Evolutionary conservation across 2,888 invertebrate species (phyloP).

Genomic region (Leucophora obtusa): DNA sequence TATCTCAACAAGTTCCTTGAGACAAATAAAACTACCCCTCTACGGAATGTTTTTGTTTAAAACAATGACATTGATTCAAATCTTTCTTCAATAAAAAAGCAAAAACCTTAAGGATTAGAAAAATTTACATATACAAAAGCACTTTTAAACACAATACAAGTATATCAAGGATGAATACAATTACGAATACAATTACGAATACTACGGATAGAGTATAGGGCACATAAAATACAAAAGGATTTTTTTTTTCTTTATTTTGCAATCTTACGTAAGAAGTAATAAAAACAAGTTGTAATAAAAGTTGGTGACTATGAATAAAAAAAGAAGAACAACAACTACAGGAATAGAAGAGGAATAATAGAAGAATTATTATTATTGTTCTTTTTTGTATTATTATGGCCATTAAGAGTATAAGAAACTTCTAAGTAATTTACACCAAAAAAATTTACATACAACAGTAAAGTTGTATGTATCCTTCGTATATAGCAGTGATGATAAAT

Average conservation of each 20-base stretch:
- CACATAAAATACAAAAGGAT: slow-evolving; percentile 49
- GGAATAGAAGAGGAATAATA: slow-evolving; percentile 57
- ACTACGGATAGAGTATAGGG: slow-evolving; percentile 18
- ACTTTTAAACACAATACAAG: not conserved
- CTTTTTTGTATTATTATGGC: slow-evolving; percentile 52
- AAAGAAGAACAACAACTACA: slow-evolving; percentile 35
- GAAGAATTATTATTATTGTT: slow-evolving; percentile 60
- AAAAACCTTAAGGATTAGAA: slow-evolving; percentile 52
- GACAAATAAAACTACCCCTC: slow-evolving; percentile 23
- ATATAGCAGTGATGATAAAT: too few species aligned
- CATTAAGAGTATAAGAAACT: slow-evolving; percentile 55
- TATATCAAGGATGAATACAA: not conserved
- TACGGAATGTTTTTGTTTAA: slow-evolving; percentile 27
- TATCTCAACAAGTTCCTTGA: slow-evolving; percentile 52
- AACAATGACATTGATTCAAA: slow-evolving; percentile 59
- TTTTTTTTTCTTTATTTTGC: slow-evolving; percentile 25
- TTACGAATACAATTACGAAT: not conserved
- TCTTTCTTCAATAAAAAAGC: slow-evolving; percentile 38
- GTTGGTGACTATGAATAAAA: slow-evolving; percentile 33
- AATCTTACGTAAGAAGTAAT: slow-evolving; percentile 47
- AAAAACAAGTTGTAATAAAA: slow-evolving; percentile 55
- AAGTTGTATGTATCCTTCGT: too few species aligned
- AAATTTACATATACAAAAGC: slow-evolving; percentile 34
- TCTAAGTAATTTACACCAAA: slow-evolving; percentile 60
- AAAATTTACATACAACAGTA: slow-evolving; percentile 54